Evolutionary conservation across 2,888 invertebrate genomes (phyloP), one percentile per base, ranked within the genome.

Genomic region (Macrosoma leucophasiata): DNA sequence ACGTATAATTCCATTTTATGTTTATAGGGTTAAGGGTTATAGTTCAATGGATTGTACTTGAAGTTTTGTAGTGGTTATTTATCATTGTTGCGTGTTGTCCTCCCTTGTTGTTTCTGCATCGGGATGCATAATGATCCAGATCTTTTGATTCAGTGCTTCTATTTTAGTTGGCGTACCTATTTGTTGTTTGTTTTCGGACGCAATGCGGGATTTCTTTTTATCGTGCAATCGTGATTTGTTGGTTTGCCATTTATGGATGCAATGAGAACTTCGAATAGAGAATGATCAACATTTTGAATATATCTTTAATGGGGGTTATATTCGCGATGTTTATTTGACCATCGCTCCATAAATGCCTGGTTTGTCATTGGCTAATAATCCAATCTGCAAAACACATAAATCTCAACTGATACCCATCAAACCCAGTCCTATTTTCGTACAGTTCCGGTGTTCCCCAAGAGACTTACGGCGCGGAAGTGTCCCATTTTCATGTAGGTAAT

Each of bases 141-240:
- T 56, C 50, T 45, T 50, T 48, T 53, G 58, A 54, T 60, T 51
- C 48, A 50, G 41, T 49, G 48, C 42, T 43, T 54, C 54, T 62
- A 55, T 61, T 64, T 59, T 56, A 37, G 50, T 57, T 55, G 50
- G 32, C 39, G 14, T 13, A 29, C 37, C 46, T 44, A 46, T 49
- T 49, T 39, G 39, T 32, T 35, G 14, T 41, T 31, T 28, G 32
- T 31, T 29, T 39, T 35, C 25, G 24, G 26, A 27, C 27, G 22
- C 22, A 21, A 17, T 18, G 29, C 18, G 14, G 17, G 19, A 22
- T 20, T 34, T 31, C 24, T 37, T 37, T n/a, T 31, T 33, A 26
- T 34, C 26, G 33, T 32, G 19, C 17, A 21, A 18, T 17, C 18
- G 27, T 27, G 26, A 22, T 27, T 27, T 33, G 26, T 33, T 33